These are phyloP conservation scores for Gibbula magus DNA, from an alignment of 2,888 invertebrate genomes.

Conservation along the genomic window DNA sequence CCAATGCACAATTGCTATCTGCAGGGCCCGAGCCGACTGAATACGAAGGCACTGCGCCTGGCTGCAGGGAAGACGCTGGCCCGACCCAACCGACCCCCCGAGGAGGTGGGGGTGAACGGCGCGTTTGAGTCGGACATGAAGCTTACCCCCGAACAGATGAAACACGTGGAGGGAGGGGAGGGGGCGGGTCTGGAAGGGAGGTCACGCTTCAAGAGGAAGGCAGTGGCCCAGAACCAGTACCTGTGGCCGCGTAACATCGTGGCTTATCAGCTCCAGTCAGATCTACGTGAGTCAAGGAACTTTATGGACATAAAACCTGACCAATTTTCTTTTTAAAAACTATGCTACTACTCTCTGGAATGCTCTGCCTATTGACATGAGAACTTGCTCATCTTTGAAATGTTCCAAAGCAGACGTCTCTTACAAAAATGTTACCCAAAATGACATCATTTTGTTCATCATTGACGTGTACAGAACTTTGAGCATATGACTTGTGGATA, in stretches of 20 bases:
- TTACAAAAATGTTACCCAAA: too few relatives aligned
- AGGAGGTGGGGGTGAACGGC: slow-evolving; percentile 34
- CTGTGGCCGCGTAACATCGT: slow-evolving; percentile 35
- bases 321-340: too few relatives aligned
- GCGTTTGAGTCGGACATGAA: slow-evolving; percentile 43
- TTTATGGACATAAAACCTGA: too few relatives aligned
- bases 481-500: too few relatives aligned
- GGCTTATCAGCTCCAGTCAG: slow-evolving; percentile 33
- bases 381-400: too few relatives aligned
- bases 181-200: background rate
- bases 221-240: slow-evolving; percentile 23
- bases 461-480: too few relatives aligned
- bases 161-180: background rate
- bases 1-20: background rate
- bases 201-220: slow-evolving; percentile 32
- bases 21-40: slow-evolving; percentile 24
- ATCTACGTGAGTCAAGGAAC: slow-evolving; percentile 39
- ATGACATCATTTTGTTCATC: too few relatives aligned
- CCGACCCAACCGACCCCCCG: slow-evolving; percentile 30
- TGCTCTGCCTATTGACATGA: too few relatives aligned
- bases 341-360: too few relatives aligned
- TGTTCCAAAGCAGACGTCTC: too few relatives aligned
- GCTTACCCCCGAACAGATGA: slow-evolving; percentile 36
- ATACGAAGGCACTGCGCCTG: slow-evolving; percentile 27
- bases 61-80: slow-evolving; percentile 25